Base-by-base conservation (phyloP, 2,888 invertebrate species). In the Cacoxenus indagator region DNA sequence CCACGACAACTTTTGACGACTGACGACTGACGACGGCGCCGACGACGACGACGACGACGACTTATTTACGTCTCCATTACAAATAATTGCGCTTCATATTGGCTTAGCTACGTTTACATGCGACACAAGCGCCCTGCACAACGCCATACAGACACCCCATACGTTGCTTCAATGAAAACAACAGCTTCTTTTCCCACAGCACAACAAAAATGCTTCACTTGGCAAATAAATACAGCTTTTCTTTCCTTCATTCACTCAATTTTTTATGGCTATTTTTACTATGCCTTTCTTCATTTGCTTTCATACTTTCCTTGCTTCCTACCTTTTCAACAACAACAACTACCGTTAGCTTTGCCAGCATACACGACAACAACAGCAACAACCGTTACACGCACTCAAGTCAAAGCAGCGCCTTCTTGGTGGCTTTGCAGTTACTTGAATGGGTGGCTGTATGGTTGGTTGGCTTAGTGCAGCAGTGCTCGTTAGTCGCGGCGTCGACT, bases 21-120 rank as follows among this genome's bases (percentile, higher is more conserved):
- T 4, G 37, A 3, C 2, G 55, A 26, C 26, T 26, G 22, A 24
- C 26, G 26, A 27, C 27, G n/a, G 55, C 55, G 11, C 48, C 51
- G 19, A 5, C 19, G 19, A 51, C 19, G 51, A 22, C 19, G 19
- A n/a, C n/a, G n/a, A n/a, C n/a, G 45, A 9, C 76, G 82, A 83
- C 83, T 83, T 80, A 82, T 78, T 81, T 79, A 82, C 80, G 82
- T 84, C 86, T 85, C 82, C 81, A 85, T 86, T 85, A 86, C 86
- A 86, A 85, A 86, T 86, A 86, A 85, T 85, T 86, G 85, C 86
- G 82, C 82, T 76, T 83, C 83, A 84, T 86, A 86, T 86, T 86
- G 85, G 85, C 84, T 85, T 82, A 75, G 81, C 81, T 70, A 73
- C 73, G 68, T 73, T 73, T 72, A 70, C 68, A n/a, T n/a, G 71